Evolutionary conservation across 2,888 invertebrate species (phyloP), one percentile per base, ranked within the genome.

Genomic region (Aporophyla lueneburgensis): DNA sequence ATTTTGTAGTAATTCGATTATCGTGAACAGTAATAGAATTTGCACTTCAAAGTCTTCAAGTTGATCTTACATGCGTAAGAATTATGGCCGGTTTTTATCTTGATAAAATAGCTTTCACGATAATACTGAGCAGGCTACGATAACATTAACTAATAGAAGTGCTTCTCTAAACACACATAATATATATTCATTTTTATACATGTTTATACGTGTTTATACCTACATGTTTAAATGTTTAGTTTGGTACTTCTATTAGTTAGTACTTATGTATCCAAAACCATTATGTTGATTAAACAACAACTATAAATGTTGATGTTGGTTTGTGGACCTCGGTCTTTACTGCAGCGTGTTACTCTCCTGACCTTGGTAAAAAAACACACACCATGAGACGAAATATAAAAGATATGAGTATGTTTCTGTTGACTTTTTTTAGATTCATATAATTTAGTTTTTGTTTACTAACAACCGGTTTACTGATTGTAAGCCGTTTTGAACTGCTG

Each of bases 281-380:
- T 12, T 56, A 43, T 9, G 40, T 40, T n/a, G 19, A 40, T 14
- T 5, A 21, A 16, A 33, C 10, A 21, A 49, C 2, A 49, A 33
- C n/a, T 10, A 14, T 10, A 16, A 24, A 49, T 16, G 5, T 16
- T 14, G 9, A 33, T 51, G 76, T 80, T 63, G 62, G 19, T 9
- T 54, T 53, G 53, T 79, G 80, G n/a, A 63, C 62, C 14, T 10
- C 33, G 19, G 53, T n/a, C 67, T 68, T 79, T 54, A 74, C 3
- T 10, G 7, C 21, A 46, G 61, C 24, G 53, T 27, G 14, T 7
- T 72, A 51, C 43, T 43, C n/a, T 51, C 58, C 21, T 58, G 58
- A 27, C 80, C 80, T 79, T 80, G 67, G 19, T 46, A 16, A 12
- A 46, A 16, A 51, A n/a, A n/a, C 16, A 43, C 14, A 43, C 9